These are phyloP conservation scores for Grantiella picta DNA, from an alignment of 2,113 vertebrate genomes.

Conservation along the genomic window DNA sequence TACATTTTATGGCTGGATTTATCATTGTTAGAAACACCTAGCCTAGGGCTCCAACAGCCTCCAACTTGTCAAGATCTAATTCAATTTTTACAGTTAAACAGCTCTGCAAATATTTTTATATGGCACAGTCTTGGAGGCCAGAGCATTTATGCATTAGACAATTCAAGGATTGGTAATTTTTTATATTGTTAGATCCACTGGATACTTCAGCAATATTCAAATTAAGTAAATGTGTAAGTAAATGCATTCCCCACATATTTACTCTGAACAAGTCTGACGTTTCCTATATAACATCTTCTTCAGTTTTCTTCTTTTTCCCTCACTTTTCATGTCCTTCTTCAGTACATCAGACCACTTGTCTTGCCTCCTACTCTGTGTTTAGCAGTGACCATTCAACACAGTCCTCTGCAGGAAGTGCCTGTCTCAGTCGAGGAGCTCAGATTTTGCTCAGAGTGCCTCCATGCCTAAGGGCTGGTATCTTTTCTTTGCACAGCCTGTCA, in stretches of 20 bases:
- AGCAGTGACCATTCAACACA: not conserved
- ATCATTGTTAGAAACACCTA: not conserved
- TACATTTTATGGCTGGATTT: not conserved
- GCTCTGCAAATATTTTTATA: not conserved
- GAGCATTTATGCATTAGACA: not conserved
- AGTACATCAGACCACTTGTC: not conserved
- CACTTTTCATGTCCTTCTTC: not conserved
- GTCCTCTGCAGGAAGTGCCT: not conserved
- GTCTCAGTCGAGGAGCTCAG: not conserved
- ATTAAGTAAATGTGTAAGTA: not conserved
- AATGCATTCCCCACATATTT: not conserved
- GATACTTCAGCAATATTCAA: not conserved
- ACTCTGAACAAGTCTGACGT: not conserved
- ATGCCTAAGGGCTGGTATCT: not conserved
- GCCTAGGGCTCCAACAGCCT: not conserved
- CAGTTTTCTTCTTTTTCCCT: not conserved
- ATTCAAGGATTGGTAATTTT: not conserved
- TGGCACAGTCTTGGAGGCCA: not conserved
- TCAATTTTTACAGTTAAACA: not conserved
- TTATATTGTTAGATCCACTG: not conserved
- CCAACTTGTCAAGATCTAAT: not conserved
- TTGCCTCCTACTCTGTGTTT: not conserved
- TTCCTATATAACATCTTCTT: not conserved
- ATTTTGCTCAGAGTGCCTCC: not conserved
- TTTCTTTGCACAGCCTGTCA: not conserved